Percentiles rank a stretch among this genome's conserved stretches.
Conservation (phyloP, 2,888 invertebrate species). For the Branchellion lobata region DNA sequence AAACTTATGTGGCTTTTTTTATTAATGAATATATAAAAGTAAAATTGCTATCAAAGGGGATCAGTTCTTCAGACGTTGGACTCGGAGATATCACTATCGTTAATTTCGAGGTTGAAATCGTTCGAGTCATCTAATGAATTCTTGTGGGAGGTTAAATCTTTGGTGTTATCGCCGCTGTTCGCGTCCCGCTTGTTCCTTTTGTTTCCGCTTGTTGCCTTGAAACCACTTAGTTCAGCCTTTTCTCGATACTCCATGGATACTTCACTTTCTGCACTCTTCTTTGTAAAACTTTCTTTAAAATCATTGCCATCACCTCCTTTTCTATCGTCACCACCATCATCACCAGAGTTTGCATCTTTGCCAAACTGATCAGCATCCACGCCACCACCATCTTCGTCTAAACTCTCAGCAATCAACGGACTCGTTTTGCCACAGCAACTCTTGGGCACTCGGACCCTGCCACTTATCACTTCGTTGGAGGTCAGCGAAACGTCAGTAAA, state of each 20-base stretch:
- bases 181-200: too few relatives aligned
- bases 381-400: neutral
- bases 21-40: too few relatives aligned
- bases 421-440: neutral
- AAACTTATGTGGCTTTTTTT: neutral
- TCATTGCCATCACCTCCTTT: neutral
- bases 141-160: neutral
- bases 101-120: neutral
- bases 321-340: neutral
- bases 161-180: too few relatives aligned
- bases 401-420: neutral
- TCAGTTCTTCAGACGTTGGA: neutral
- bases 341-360: neutral
- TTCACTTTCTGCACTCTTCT: neutral
- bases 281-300: neutral
- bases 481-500: neutral
- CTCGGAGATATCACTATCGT: slow-evolving; percentile 4
- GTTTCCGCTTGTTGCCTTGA: too few relatives aligned
- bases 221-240: too few relatives aligned
- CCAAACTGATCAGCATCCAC: too few relatives aligned
- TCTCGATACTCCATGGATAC: neutral
- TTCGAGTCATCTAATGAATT: neutral
- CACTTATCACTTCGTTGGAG: neutral
- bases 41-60: too few relatives aligned
- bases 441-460: neutral